Percentiles rank a stretch among this genome's conserved stretches.
Conservation (phyloP, 2,113 vertebrate genomes). For the Cynopterus brachyotis region DNA sequence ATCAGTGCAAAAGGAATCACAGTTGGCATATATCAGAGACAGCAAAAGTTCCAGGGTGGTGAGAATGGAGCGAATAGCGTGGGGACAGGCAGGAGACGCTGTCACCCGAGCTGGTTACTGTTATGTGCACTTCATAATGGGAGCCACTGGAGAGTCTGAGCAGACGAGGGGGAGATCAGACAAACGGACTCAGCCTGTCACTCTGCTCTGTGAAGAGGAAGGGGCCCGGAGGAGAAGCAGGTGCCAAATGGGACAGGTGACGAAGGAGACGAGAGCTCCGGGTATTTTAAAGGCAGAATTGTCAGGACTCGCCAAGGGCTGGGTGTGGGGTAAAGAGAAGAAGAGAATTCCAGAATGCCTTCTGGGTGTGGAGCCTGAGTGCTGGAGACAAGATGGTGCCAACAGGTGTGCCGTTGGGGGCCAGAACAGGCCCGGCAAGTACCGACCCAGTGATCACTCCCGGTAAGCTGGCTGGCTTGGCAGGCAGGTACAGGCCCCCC, state of each 20-base stretch:
- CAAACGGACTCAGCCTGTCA: accelerated
- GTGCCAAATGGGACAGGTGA: accelerated
- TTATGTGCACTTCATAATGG: accelerated
- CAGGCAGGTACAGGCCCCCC: background rate
- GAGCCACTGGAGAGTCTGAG: background rate
- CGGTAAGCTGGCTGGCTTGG: too few species aligned
- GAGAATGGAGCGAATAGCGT: accelerated
- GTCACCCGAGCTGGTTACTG: background rate
- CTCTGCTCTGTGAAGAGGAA: background rate
- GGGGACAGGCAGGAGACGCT: background rate
- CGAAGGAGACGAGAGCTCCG: accelerated
- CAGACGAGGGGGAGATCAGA: accelerated
- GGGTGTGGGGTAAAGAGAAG: background rate
- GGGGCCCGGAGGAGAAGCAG: background rate
- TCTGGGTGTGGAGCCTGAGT: too few species aligned
- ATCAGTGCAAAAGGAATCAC: background rate
- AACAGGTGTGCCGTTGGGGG: background rate
- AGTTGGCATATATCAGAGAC: accelerated
- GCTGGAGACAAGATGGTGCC: background rate
- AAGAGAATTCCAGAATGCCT: background rate
- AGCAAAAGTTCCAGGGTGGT: background rate
- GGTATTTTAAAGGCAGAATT: background rate
- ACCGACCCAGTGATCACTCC: too few species aligned
- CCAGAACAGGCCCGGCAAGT: background rate
- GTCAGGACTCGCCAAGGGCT: accelerated